Evolutionary conservation across 2,113 vertebrate genomes (phyloP), one percentile per base, ranked within the genome.

Genomic region (Reinhardtius hippoglossoides): DNA sequence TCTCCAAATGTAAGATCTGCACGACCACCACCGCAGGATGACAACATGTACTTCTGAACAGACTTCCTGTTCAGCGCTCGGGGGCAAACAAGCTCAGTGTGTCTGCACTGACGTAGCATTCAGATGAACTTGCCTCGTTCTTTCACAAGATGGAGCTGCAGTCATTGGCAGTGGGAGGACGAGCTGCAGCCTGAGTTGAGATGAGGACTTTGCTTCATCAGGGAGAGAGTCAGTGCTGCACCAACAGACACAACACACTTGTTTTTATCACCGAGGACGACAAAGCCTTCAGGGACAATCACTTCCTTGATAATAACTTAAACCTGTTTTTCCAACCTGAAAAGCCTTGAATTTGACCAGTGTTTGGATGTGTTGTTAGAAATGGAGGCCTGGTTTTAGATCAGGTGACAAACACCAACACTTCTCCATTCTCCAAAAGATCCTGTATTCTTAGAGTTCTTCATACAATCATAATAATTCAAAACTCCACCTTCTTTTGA

Each of bases 61-160:
- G 46, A 31, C 48, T 48, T 80, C 31, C 61, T 69, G 58, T 56
- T 65, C 63, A 10, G 59, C 0, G 40, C 62, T 68, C 13, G 52
- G 55, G 61, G 56, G 50, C 23, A 20, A 64, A 6, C 6, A 48
- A 61, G 69, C 55, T 27, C 48, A 48, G 6, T 24, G 31, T n/a
- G 21, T 26, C 62, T 40, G 16, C 3, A 0, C 48, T 15, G 13
- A 16, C 42, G 59, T 54, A 50, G 27, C 35, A 23, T 67, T 31
- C 35, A 71, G 26, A 60, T 77, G 5, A 77, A 78, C 63, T 78
- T 80, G 64, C 59, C 26, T 44, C 7, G 13, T 62, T 87, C 13
- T 23, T 69, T 67, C 91, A 90, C 88, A 59, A 89, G 92, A 88
- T 90, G 92, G 89, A 64, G 74, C 87, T 89, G 76, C 21, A 54